phyloP scores from a whole-genome alignment of 64 coral and sea anemone species.

The Montipora foliosa region DNA sequence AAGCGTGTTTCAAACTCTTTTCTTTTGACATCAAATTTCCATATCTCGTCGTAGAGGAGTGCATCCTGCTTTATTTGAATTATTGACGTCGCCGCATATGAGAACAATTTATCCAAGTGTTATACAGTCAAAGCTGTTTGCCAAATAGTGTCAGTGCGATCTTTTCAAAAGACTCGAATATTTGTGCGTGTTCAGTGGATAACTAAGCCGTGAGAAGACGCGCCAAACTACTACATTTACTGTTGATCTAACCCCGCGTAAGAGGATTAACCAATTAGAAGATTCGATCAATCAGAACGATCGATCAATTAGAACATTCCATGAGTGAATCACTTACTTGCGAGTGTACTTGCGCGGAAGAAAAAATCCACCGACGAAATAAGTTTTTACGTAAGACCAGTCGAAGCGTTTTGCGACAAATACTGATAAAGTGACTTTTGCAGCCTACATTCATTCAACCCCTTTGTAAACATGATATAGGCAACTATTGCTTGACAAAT shows the following conservation, averaged over 20 bases:
- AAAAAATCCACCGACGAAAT: neutral
- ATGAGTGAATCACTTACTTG: neutral
- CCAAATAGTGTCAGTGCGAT: neutral
- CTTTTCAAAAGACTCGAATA: neutral
- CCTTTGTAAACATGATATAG: neutral
- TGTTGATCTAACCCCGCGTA: neutral
- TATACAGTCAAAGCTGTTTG: neutral
- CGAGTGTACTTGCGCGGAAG: neutral
- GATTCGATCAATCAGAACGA: neutral
- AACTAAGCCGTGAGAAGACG: neutral
- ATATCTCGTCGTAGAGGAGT: neutral
- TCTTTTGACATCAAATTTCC: neutral
- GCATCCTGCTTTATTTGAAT: neutral
- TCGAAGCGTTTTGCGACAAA: no score
- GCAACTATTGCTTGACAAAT: neutral
- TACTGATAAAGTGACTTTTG: no score
- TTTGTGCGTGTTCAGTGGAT: neutral
- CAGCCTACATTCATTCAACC: no score
- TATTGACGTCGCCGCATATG: neutral
- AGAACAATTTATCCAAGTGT: neutral
- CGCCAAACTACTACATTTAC: neutral
- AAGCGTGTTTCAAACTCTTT: neutral
- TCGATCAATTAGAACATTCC: neutral
- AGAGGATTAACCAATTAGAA: neutral
- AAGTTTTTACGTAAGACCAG: no score